These are phyloP conservation scores for Tringa solitaria DNA, from an alignment of 2,113 vertebrate species.

Conservation along the genomic window DNA sequence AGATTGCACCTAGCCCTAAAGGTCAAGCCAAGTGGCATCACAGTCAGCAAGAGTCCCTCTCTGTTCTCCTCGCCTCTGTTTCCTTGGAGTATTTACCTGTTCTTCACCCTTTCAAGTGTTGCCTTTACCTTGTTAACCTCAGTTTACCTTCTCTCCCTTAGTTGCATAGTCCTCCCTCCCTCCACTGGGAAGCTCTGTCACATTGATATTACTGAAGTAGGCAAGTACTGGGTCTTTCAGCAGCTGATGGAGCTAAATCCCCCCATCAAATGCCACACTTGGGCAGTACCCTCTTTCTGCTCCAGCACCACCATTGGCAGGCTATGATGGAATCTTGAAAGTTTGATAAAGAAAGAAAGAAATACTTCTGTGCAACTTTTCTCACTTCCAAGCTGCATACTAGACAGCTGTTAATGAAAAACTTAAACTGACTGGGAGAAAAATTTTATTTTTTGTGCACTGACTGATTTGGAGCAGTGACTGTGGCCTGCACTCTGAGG, in stretches of 20 bases:
- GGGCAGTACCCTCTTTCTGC: neutral
- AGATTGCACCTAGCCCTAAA: neutral
- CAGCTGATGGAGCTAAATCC: neutral
- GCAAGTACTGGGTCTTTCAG: neutral
- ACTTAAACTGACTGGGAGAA: neutral
- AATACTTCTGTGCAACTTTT: neutral
- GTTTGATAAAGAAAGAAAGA: neutral
- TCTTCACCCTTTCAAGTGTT: neutral
- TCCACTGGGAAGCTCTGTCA: neutral
- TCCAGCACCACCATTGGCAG: neutral
- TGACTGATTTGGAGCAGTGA: neutral
- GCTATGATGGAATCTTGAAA: neutral
- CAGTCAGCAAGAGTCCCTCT: neutral
- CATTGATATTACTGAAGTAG: neutral
- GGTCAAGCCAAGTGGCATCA: neutral
- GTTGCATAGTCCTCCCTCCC: neutral
- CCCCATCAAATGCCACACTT: neutral
- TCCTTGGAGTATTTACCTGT: neutral
- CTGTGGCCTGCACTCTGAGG: neutral
- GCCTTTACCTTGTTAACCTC: neutral
- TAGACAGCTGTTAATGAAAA: neutral
- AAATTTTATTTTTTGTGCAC: neutral
- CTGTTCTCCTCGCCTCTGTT: fast-evolving
- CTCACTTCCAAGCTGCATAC: neutral
- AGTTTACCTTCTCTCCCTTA: neutral